These are phyloP conservation scores for silkworm (Bombyx mori) DNA, from an alignment of 1,140 invertebrate species.

Conservation along the genomic window DNA sequence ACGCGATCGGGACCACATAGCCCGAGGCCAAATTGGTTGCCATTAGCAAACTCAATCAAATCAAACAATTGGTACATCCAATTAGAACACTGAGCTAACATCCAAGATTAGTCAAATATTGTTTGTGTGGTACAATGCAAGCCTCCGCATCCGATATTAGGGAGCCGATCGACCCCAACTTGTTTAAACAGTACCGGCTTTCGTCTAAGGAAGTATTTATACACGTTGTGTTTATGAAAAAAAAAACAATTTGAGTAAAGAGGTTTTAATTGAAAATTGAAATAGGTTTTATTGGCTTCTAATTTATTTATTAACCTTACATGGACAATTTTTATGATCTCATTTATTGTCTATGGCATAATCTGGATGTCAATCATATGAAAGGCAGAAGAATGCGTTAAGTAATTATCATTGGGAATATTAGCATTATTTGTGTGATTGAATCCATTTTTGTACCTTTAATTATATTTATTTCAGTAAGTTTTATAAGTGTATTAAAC, in stretches of 20 bases:
- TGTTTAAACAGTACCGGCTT: neutral
- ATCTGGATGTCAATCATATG: neutral
- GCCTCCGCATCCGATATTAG: slow-evolving; percentile 53
- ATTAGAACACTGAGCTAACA: slow-evolving; percentile 52
- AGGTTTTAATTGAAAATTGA: neutral
- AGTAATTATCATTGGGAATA: no score
- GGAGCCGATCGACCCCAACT: slow-evolving; percentile 8
- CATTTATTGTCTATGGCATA: neutral
- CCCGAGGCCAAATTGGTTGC: no score
- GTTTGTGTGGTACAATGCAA: slow-evolving; percentile 52
- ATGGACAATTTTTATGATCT: neutral
- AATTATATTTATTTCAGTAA: no score
- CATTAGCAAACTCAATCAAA: slow-evolving; percentile 11
- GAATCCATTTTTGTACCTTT: no score
- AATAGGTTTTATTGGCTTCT: neutral
- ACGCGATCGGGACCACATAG: neutral
- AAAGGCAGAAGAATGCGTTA: neutral
- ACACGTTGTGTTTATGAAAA: neutral
- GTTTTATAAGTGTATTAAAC: no score
- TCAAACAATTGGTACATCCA: slow-evolving; percentile 35
- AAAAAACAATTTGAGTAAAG: neutral
- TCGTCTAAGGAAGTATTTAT: neutral
- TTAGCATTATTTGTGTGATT: no score
- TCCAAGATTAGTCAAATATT: slow-evolving; percentile 52
- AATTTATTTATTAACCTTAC: neutral